These are phyloP conservation scores for Aurelia aurita DNA, from an alignment of 30 jellyfish, hydroid and myxozoan species.

Conservation along the genomic window DNA sequence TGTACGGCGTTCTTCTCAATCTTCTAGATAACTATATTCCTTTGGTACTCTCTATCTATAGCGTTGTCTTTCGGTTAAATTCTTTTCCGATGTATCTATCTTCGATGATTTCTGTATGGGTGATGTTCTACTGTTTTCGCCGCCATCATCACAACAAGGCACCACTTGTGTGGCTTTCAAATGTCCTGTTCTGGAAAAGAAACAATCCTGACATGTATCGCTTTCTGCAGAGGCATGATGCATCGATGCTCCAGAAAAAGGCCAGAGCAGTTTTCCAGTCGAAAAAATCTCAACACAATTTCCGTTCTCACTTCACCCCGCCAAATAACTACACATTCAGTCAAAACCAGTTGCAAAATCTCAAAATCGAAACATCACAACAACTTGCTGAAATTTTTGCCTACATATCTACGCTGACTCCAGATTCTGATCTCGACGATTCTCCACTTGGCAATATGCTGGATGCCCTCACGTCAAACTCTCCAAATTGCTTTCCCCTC, in stretches of 20 bases:
- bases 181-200: conserved; percentile 35
- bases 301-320: conserved; percentile 31
- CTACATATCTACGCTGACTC: conserved; percentile 1
- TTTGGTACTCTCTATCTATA: background rate
- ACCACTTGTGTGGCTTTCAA: conserved; percentile 24
- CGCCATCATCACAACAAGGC: conserved; percentile 11
- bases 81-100: background rate
- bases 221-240: conserved; percentile 11
- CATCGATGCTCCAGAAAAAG: conserved; percentile 22
- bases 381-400: conserved; percentile 8
- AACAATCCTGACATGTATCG: conserved; percentile 4
- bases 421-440: conserved; percentile 12
- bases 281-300: conserved; percentile 23
- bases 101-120: conserved; percentile 17
- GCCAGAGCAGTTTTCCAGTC: conserved; percentile 36
- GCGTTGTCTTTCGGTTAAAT: background rate
- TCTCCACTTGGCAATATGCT: conserved; percentile 16
- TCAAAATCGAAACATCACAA: conserved; percentile 17
- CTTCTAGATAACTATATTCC: conserved; percentile 15
- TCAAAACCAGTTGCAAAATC: conserved; percentile 30
- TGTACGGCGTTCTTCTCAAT: background rate
- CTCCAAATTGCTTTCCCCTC: conserved; percentile 1
- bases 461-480: background rate
- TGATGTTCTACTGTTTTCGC: conserved; percentile 22
- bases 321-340: conserved; percentile 36